phyloP scores from a whole-genome alignment of 2,113 vertebrate genomes.

The Phoxinus phoxinus region DNA sequence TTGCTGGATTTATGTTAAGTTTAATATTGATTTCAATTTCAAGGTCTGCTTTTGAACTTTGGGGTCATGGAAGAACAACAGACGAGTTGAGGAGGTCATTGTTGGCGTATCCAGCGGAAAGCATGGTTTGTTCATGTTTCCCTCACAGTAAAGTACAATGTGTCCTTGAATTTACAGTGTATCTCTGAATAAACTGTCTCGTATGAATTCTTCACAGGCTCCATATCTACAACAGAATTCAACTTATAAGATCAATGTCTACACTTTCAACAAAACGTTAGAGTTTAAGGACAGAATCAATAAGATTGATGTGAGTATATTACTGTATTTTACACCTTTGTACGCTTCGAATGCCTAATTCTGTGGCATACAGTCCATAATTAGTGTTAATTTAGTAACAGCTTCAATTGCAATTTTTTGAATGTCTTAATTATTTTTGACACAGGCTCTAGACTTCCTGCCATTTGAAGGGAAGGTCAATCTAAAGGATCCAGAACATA shows the following conservation, averaged over 20 bases:
- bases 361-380: not conserved
- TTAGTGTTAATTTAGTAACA: not conserved
- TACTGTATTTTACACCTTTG: not conserved
- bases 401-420: not conserved
- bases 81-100: slow-evolving; percentile 86
- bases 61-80: slow-evolving; percentile 88
- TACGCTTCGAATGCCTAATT: not conserved
- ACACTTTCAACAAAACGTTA: slow-evolving; percentile 95
- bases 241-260: slow-evolving; percentile 92
- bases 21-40: slow-evolving; percentile 69
- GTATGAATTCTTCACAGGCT: slow-evolving; percentile 69
- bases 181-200: not conserved
- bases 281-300: slow-evolving; percentile 86
- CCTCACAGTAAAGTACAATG: not conserved
- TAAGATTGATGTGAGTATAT: slow-evolving; percentile 90
- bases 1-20: not conserved
- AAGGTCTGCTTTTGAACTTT: slow-evolving; percentile 96
- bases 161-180: not conserved
- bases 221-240: slow-evolving; percentile 85
- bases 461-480: slow-evolving; percentile 91
- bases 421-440: not conserved
- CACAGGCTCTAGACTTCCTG: slow-evolving; percentile 90
- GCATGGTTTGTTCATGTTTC: slow-evolving; percentile 79
- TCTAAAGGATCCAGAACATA: slow-evolving; percentile 88
- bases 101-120: slow-evolving; percentile 82